phyloP scores from a whole-genome alignment of 2,113 vertebrate genomes.

The Peromyscus maniculatus region DNA sequence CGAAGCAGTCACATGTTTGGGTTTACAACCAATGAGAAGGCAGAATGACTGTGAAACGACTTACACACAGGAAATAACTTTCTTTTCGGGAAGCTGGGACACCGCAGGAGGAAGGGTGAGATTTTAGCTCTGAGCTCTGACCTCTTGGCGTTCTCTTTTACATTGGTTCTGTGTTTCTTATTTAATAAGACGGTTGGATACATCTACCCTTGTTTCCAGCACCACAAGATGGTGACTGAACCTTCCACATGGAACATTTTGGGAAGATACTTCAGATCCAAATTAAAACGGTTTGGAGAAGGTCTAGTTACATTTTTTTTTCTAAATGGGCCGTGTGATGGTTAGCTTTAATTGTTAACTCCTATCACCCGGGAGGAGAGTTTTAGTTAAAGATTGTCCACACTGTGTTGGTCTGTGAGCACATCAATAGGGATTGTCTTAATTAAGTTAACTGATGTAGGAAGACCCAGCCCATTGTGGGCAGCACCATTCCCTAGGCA shows the following conservation, averaged over 20 bases:
- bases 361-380: background rate
- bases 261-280: background rate
- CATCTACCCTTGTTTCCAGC: background rate
- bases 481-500: background rate
- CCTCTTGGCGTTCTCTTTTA: too few species aligned
- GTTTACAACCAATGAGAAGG: too few species aligned
- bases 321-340: background rate
- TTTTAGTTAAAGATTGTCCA: background rate
- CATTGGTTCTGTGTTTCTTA: too few species aligned
- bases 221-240: too few species aligned
- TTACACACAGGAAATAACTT: too few species aligned
- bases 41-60: too few species aligned
- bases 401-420: background rate
- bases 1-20: too few species aligned
- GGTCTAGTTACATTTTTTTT: background rate
- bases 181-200: too few species aligned
- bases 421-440: background rate
- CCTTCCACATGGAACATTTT: background rate
- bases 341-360: background rate
- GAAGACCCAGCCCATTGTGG: background rate
- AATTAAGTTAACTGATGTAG: background rate
- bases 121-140: too few species aligned
- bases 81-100: too few species aligned
- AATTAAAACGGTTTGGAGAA: background rate
- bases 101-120: too few species aligned